A percentile compares a stretch with the other conserved stretches of the same genome.
These are phyloP conservation scores for Halictus rubicundus DNA, from an alignment of 1,140 invertebrate species.

Conservation along the genomic window DNA sequence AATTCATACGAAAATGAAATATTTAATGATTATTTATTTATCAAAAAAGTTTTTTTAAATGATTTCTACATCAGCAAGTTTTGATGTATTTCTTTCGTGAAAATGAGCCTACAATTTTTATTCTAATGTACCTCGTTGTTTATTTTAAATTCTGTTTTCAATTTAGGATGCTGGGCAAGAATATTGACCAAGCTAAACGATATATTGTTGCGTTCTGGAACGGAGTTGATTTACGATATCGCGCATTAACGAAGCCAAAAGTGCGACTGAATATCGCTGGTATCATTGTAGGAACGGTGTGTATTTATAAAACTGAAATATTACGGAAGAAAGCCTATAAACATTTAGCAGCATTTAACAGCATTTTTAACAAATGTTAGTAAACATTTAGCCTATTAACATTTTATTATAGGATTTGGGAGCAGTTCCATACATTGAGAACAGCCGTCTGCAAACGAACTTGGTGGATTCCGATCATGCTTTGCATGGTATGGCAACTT, in stretches of 20 bases:
- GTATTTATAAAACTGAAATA: not conserved
- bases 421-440: conserved; percentile 65
- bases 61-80: too few relatives aligned
- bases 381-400: too few relatives aligned
- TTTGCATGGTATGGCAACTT: conserved; percentile 62
- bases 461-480: conserved; percentile 65
- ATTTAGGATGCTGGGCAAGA: conserved; percentile 33
- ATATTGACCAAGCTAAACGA: conserved; percentile 21
- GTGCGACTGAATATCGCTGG: conserved; percentile 60
- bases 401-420: conserved; percentile 59
- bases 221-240: conserved; percentile 61
- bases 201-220: conserved; percentile 62
- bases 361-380: too few relatives aligned
- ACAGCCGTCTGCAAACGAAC: conserved; percentile 43
- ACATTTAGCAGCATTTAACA: too few relatives aligned
- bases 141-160: not conserved
- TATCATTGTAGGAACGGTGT: conserved; percentile 54
- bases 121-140: too few relatives aligned
- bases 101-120: too few relatives aligned
- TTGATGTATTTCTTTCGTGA: too few relatives aligned
- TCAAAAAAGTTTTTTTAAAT: too few relatives aligned
- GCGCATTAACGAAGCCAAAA: conserved; percentile 52
- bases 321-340: too few relatives aligned
- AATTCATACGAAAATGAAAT: too few relatives aligned
- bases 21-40: too few relatives aligned